Percentiles rank a stretch among this genome's conserved stretches.
These are phyloP conservation scores for Tautogolabrus adspersus DNA, from an alignment of 2,113 vertebrate genomes.

Conservation along the genomic window DNA sequence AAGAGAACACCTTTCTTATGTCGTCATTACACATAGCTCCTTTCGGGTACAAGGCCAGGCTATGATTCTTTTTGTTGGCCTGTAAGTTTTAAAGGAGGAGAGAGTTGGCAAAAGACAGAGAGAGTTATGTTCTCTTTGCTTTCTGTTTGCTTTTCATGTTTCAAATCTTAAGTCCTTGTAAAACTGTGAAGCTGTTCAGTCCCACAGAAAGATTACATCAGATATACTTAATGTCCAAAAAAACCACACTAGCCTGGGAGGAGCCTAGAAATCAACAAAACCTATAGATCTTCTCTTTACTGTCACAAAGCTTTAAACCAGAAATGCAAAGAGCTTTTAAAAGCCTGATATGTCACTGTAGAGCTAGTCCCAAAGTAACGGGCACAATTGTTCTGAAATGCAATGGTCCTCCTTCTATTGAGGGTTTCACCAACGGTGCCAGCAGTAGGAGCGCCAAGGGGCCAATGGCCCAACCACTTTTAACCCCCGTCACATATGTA, in stretches of 20 bases:
- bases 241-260: neutral
- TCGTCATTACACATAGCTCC: neutral
- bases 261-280: neutral
- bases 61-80: neutral
- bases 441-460: too few species aligned
- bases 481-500: too few species aligned
- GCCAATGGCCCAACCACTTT: too few species aligned
- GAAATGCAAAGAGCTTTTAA: neutral
- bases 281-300: neutral
- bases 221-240: too few species aligned
- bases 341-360: neutral
- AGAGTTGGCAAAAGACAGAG: neutral
- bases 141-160: neutral
- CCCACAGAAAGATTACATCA: neutral
- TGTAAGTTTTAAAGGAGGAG: neutral
- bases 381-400: too few species aligned
- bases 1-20: neutral
- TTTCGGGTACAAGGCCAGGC: neutral
- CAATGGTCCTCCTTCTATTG: too few species aligned
- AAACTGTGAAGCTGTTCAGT: neutral
- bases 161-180: too few species aligned
- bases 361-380: neutral
- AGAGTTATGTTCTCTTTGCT: neutral
- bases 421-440: too few species aligned
- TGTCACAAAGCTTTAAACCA: neutral